Percentiles rank a stretch among this genome's conserved stretches.
Conservation (phyloP, 2,888 invertebrate genomes). For the Sinohyriopsis cumingii region DNA sequence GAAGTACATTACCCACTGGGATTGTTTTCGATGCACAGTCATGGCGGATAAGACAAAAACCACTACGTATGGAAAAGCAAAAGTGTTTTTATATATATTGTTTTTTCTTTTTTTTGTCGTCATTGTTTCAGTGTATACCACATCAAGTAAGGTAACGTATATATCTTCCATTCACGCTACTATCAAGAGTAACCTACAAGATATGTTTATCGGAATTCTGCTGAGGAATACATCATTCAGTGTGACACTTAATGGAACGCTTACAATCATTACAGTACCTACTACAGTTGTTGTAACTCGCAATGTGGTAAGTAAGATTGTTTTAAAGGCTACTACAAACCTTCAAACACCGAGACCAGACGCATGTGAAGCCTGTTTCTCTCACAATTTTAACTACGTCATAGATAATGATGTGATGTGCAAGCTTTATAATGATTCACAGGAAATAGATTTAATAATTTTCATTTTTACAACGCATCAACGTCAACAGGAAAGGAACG, state of each 20-base stretch:
- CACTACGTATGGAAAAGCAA: too few species aligned
- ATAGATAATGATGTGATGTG: slow-evolving; percentile 34
- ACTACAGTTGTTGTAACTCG: slow-evolving; percentile 24
- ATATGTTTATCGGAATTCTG: slow-evolving; percentile 46
- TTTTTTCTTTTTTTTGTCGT: too few species aligned
- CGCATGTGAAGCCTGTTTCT: slow-evolving; percentile 29
- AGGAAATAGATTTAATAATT: slow-evolving; percentile 26
- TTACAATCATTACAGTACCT: slow-evolving; percentile 11
- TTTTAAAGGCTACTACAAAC: slow-evolving; percentile 20
- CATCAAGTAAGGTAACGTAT: too few species aligned
- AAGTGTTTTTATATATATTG: too few species aligned
- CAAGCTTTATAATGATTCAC: slow-evolving; percentile 2
- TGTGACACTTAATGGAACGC: slow-evolving; percentile 24
- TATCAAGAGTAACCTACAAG: slow-evolving; percentile 30
- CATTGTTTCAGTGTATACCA: too few species aligned
- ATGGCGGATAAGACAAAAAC: too few species aligned
- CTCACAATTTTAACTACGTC: slow-evolving; percentile 35
- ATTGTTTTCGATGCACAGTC: too few species aligned
- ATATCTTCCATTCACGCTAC: too few species aligned
- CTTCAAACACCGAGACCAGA: slow-evolving; percentile 4
- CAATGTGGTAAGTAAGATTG: slow-evolving; percentile 17
- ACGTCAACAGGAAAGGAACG: slow-evolving; percentile 18
- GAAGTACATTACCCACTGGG: too few species aligned
- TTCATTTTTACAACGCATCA: slow-evolving; percentile 28
- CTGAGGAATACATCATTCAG: slow-evolving; percentile 27